Evolutionary conservation across 2,888 invertebrate genomes (phyloP), one percentile per base, ranked within the genome.

Genomic region (Myathropa florea): DNA sequence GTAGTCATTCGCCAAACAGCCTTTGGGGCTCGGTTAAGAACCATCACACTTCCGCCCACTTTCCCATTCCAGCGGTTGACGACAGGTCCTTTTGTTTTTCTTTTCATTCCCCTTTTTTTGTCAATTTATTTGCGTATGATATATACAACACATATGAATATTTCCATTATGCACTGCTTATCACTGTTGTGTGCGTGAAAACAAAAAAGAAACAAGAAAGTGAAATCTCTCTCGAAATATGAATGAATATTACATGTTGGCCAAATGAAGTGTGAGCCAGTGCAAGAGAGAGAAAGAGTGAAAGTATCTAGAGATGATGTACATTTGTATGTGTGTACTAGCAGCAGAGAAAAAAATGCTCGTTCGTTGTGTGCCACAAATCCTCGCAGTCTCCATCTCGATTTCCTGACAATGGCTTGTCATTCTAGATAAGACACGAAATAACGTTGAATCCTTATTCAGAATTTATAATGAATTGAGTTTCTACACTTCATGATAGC

Each of bases 381-480:
- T 86, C 73, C 61, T 70, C 64, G 64, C 57, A 82, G 82, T 83
- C 82, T 65, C 57, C 59, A 83, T 79, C 83, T 78, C 75, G 79
- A 80, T 87, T 87, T 79, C 68, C 75, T 83, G 76, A 83, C 87
- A 87, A 87, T 80, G 79, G 79, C 87, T 80, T 87, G 82, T 83
- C 79, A 80, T 87, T 87, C 72, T 76, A 87, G 83, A 87, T 87
- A 87, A 87, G 87, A 87, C 87, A 83, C 87, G 87, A 80, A 87
- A 83, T 83, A 83, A 87, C 79, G 75, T 75, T 72, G 79, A 63
- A 87, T 87, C 72, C 83, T 83, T 83, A 76, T 79, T 67, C 83
- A 80, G 87, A 83, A 83, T 83, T 83, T 87, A 80, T 87, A 87
- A 87, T 87, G 87, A 87, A 87, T 87, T 83, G 87, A 80, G 83